These are phyloP conservation scores for Troides oblongomaculatus DNA, from an alignment of 2,888 invertebrate genomes.

Conservation along the genomic window DNA sequence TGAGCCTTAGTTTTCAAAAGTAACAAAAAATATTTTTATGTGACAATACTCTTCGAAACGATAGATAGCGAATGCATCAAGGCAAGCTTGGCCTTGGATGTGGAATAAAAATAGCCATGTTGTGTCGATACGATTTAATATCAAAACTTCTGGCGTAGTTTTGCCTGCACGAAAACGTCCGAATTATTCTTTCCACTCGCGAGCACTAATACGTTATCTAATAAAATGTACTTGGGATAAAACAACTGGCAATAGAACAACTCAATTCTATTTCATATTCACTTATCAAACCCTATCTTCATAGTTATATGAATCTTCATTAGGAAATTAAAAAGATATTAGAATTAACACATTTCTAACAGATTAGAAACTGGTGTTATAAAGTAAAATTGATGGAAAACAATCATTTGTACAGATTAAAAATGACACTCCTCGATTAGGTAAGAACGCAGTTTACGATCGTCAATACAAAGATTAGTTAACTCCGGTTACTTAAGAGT, in stretches of 20 bases:
- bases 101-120: slow-evolving; percentile 74
- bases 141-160: slow-evolving; percentile 49
- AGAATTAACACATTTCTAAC: no score
- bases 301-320: neutral
- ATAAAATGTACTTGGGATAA: slow-evolving; percentile 34
- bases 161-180: slow-evolving; percentile 39
- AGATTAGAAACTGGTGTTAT: neutral
- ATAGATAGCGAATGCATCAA: slow-evolving; percentile 65
- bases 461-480: slow-evolving; percentile 39
- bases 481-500: slow-evolving; percentile 47
- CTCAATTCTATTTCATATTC: neutral
- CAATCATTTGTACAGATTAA: neutral
- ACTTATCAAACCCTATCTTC: neutral
- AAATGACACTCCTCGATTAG: neutral
- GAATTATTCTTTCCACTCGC: slow-evolving; percentile 34
- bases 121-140: slow-evolving; percentile 68
- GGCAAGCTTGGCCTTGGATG: slow-evolving; percentile 68
- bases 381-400: neutral
- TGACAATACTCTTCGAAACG: slow-evolving; percentile 51
- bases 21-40: slow-evolving; percentile 60
- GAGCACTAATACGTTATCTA: slow-evolving; percentile 30
- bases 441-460: slow-evolving; percentile 37
- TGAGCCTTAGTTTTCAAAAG: slow-evolving; percentile 4
- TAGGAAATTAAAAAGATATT: neutral
- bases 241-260: neutral